Percentiles rank a stretch among this genome's conserved stretches.
phyloP scores from a whole-genome alignment of 1,140 invertebrate genomes.

The Acromyrmex charruanus region DNA sequence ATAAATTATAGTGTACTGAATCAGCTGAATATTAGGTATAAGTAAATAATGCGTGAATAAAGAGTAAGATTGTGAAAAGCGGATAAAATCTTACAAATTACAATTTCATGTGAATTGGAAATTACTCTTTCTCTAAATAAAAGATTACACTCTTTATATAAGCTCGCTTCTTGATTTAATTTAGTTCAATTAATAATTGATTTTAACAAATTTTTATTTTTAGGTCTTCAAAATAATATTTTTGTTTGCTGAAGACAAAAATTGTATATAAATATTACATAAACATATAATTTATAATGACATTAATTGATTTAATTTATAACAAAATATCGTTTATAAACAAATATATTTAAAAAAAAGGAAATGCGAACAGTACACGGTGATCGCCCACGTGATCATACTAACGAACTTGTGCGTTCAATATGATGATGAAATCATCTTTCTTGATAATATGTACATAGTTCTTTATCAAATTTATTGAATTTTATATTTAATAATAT shows the following conservation, averaged over 20 bases:
- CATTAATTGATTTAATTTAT: neutral
- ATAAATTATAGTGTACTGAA: conserved; percentile 39
- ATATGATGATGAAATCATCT: too few relatives aligned
- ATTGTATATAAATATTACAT: neutral
- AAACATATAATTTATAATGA: neutral
- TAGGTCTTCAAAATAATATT: neutral
- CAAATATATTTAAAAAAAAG: neutral
- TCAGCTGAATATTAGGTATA: neutral
- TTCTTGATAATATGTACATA: too few relatives aligned
- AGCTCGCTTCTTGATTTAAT: neutral
- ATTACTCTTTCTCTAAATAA: conserved; percentile 10
- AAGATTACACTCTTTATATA: conserved; percentile 26
- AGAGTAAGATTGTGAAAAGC: neutral
- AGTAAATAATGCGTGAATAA: conserved; percentile 1
- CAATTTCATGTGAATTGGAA: conserved; percentile 13
- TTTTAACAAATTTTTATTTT: neutral
- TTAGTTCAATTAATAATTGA: neutral
- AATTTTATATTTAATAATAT: too few relatives aligned
- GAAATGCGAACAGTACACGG: neutral
- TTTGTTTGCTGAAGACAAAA: neutral
- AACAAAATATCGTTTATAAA: neutral
- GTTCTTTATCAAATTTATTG: too few relatives aligned
- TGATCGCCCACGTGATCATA: neutral
- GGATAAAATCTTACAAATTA: conserved; percentile 21
- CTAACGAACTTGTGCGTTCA: too few relatives aligned